Base-by-base conservation (phyloP, 1,140 invertebrate species). In the Nixonia krombeini region DNA sequence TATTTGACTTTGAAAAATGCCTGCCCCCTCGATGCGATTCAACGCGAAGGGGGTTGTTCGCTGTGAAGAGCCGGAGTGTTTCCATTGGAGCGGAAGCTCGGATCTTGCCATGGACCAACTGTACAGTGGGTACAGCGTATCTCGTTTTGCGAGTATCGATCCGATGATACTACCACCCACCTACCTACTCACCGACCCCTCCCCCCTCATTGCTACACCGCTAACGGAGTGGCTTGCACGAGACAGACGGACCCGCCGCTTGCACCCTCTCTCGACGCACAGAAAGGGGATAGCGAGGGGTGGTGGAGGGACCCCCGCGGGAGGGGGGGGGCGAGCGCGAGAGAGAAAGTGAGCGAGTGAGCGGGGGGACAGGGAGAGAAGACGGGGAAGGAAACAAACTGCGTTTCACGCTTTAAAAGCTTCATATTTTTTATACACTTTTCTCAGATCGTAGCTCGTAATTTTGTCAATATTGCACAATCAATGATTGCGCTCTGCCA, bases 41-140 rank as follows among this genome's bases (percentile, higher is more conserved):
- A 21, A 21, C 21, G 17, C 37, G 16, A 17, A 9, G 37, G 37
- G n/a, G 37, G 15, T 40, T 16, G 15, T 40, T 40, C 6, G 21
- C 21, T 21, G 21, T 21, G 8, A 21, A 18, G 15, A 40, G 37
- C 37, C 8, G 45, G 62, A 52, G 61, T 52, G 68, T 70, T 64
- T 56, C 40, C 51, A 59, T 64, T 52, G 53, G 52, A 35, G 50
- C 53, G 37, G 44, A 64, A 61, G 47, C 63, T 52, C 64, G 72
- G 62, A 78, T 79, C 72, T 70, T 61, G 72, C 61, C 68, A 72
- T 81, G 79, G 76, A 80, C 79, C 77, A 78, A 76, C 69, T 72
- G 35, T 73, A 73, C 59, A n/a, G n/a, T n/a, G n/a, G n/a, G n/a
- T n/a, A n/a, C 72, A 65, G 64, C 65, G 67, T 73, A 66, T 61